A percentile compares a stretch with the other conserved stretches of the same genome.
phyloP scores from a whole-genome alignment of 2,888 invertebrate genomes.

The Keiferia lycopersicella region DNA sequence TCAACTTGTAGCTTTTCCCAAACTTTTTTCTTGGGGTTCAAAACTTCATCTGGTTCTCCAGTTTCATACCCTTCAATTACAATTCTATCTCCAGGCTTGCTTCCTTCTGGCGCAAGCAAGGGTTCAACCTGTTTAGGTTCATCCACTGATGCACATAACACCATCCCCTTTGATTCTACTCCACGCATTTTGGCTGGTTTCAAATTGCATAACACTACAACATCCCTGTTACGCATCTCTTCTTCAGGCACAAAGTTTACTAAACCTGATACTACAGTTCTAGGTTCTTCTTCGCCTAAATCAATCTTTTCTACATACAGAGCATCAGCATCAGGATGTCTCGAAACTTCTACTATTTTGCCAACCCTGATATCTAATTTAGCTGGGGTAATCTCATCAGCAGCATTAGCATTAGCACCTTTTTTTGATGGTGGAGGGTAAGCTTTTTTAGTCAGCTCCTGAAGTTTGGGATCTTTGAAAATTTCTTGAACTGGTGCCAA shows the following conservation, averaged over 20 bases:
- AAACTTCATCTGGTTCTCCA: constrained; percentile 89
- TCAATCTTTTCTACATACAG: constrained; percentile 97
- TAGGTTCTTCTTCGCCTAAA: constrained; percentile 87
- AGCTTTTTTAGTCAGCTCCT: constrained; percentile 89
- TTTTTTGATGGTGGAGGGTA: constrained; percentile 90
- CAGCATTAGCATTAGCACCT: constrained; percentile 51
- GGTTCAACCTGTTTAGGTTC: constrained; percentile 93
- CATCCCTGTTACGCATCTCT: constrained; percentile 93
- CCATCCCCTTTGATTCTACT: constrained; percentile 95
- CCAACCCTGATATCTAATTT: constrained; percentile 94
- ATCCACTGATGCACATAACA: constrained; percentile 92
- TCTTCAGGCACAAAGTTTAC: constrained; percentile 95
- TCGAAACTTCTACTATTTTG: constrained; percentile 89
- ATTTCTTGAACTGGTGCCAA: constrained; percentile 93
- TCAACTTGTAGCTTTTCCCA: constrained; percentile 96
- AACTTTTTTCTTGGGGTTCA: constrained; percentile 98
- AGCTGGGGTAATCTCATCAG: constrained; percentile 85
- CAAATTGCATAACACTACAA: constrained; percentile 96
- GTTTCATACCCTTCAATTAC: constrained; percentile 90
- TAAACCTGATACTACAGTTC: constrained; percentile 92
- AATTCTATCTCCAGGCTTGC: constrained; percentile 91
- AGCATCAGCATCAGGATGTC: constrained; percentile 95
- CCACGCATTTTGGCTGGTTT: constrained; percentile 98
- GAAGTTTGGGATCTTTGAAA: constrained; percentile 90
- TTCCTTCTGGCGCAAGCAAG: constrained; percentile 87